Evolutionary conservation across 2,888 invertebrate genomes (phyloP).

Genomic region (Spodoptera picta): DNA sequence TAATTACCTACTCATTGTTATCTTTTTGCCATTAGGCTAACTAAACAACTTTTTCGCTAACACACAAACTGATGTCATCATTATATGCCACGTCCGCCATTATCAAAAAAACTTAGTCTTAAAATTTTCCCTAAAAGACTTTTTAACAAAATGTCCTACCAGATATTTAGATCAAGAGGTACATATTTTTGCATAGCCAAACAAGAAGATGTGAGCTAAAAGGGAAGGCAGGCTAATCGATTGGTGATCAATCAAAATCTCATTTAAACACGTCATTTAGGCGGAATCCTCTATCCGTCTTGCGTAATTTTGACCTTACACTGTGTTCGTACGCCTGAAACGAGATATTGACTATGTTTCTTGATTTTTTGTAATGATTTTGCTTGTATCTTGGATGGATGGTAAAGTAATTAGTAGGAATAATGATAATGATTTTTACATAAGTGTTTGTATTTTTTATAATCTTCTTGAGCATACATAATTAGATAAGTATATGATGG

Average conservation of each 20-base stretch:
- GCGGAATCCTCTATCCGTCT: constrained; percentile 75
- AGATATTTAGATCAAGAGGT: constrained; percentile 46
- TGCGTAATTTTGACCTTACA: constrained; percentile 69
- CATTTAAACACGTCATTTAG: constrained; percentile 75
- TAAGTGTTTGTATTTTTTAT: no score
- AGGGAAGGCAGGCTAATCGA: constrained; percentile 56
- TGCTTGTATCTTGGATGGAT: neutral
- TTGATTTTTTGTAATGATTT: constrained; percentile 27
- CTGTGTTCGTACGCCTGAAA: constrained; percentile 50
- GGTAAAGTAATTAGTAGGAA: no score
- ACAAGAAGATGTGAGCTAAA: constrained; percentile 52
- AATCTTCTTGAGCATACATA: no score
- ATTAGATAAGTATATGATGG: no score
- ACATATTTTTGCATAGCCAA: constrained; percentile 57
- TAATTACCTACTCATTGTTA: no score
- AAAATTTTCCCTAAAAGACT: neutral
- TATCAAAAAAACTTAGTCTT: no score
- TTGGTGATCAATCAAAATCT: constrained; percentile 82
- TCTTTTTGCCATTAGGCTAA: no score
- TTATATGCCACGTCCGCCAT: no score
- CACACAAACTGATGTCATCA: no score
- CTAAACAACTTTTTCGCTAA: no score
- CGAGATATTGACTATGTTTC: constrained; percentile 30
- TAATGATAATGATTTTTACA: no score
- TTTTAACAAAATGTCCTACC: constrained; percentile 12